Base-by-base conservation (phyloP, 2,888 invertebrate genomes). In the Stenolophus ochropezus region DNA sequence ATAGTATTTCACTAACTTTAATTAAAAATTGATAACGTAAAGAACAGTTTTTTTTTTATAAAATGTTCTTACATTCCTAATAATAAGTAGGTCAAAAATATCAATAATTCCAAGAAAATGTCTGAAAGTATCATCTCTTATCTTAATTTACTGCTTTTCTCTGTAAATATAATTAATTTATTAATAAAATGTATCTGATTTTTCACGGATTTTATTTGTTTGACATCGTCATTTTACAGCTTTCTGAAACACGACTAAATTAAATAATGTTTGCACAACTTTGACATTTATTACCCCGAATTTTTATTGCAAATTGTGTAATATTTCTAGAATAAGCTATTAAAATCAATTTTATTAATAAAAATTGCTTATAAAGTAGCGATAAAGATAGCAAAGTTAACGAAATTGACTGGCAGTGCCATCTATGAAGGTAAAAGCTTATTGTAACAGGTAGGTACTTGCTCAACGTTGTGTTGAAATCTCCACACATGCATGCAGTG, bases 381-480 rank as follows among this genome's bases (percentile, higher is more conserved):
- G 14, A 56, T 56, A 21, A 61, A 61, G 25, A 61, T 61, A 61
- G 5, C 5, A 61, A n/a, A 61, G 25, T 11, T 21, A 61, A 25
- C 25, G 16, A 61, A 14, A 61, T 61, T 61, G 21, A 61, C 61
- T 61, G 23, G 23, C n/a, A 23, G 61, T 61, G 61, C 61, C 61
- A 61, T 25, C 61, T 27, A n/a, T 61, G 27, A 61, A 23, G 25
- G 11, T 61, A 25, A 16, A 61, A 14, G 16, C 5, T 23, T 25
- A 61, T 61, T 61, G 21, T 61, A n/a, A 61, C 61, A 61, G 5
- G 25, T n/a, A n/a, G n/a, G 25, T 61, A 23, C 61, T 14, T 61
- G 61, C 61, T 61, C 23, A 25, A 61, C 8, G 25, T 5, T 14
- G 11, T 14, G 16, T 61, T 61, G 61, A 61, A 61, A 27, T 61